These are phyloP conservation scores for Brachyrhaphis roseni DNA, from an alignment of 2,797 vertebrate genomes.

Conservation along the genomic window DNA sequence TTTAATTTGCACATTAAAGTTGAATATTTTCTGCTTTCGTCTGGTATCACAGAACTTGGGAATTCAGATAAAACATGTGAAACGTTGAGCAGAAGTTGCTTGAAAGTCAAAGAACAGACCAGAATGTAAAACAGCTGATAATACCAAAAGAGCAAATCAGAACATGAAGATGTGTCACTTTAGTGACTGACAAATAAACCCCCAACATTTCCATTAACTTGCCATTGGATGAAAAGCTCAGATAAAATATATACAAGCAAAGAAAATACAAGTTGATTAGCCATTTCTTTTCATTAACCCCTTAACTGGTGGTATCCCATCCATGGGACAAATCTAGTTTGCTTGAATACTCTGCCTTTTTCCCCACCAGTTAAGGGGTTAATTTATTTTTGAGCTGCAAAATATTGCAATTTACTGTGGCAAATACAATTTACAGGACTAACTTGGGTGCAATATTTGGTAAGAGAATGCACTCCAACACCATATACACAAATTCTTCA, in stretches of 20 bases:
- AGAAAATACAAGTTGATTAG: slow-evolving; percentile 12
- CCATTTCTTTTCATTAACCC: background rate
- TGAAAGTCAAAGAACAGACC: slow-evolving; percentile 11
- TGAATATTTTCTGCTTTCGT: background rate
- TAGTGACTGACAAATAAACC: slow-evolving; percentile 13
- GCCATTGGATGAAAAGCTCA: slow-evolving; percentile 16
- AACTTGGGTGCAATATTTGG: background rate
- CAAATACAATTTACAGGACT: background rate
- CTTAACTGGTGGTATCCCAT: too few relatives aligned
- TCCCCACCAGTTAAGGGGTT: too few relatives aligned
- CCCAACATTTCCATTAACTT: slow-evolving; percentile 9
- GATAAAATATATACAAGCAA: slow-evolving; percentile 27
- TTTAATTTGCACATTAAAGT: slow-evolving; percentile 6
- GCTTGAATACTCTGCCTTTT: too few relatives aligned
- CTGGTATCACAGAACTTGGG: slow-evolving; percentile 2
- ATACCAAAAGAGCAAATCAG: slow-evolving; percentile 21
- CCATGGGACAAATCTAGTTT: too few relatives aligned
- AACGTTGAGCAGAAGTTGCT: slow-evolving; percentile 30
- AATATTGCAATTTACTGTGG: background rate
- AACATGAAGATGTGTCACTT: slow-evolving; percentile 30
- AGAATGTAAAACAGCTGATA: slow-evolving; percentile 20
- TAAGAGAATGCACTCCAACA: background rate
- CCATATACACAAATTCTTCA: background rate
- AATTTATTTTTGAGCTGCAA: background rate
- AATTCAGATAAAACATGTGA: slow-evolving; percentile 10